Base-by-base conservation (phyloP, 1,140 invertebrate genomes). In the Spodoptera frugiperda region DNA sequence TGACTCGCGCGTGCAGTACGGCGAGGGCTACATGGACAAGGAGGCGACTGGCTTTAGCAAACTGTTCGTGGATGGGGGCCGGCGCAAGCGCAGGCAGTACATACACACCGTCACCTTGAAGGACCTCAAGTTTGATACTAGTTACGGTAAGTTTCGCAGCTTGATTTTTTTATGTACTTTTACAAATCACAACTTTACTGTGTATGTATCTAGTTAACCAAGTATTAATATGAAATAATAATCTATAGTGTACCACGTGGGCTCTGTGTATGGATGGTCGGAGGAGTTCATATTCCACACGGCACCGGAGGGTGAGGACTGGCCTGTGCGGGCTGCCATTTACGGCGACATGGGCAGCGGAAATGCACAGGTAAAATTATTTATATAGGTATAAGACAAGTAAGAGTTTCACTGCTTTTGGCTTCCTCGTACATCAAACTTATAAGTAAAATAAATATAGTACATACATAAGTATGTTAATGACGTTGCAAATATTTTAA, bases 341-440 rank as follows among this genome's bases (percentile, higher is more conserved):
- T 99, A 97, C 88, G 98, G 98, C 0, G 98, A 99, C 91, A 96
- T 99, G 96, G 98, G 98, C 2, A 98, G 97, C 93, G 96, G 96
- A 80, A 99, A 99, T 95, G 97, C 97, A 19, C 94, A 95, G 78
- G 94, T 93, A 49, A 17, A 21, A 39, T 39, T 39, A 10, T 55
- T 19, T 55, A 55, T n/a, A n/a, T n/a, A n/a, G n/a, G n/a, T n/a
- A n/a, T n/a, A n/a, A n/a, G n/a, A n/a, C n/a, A n/a, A 25, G 25
- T 25, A 4, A 25, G 25, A 25, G 25, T 25, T 25, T 25, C 1
- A 25, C 25, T 25, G 25, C 25, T 25, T 25, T 25, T 25, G 25
- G 25, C 25, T 25, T 25, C 0, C 25, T 25, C 25, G 25, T 2
- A 25, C 0, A 25, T 25, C 25, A 25, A 25, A 0, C 25, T 25